Evolutionary conservation across 2,888 invertebrate species (phyloP), one percentile per base, ranked within the genome.

Genomic region (Hoplodrina ambigua): DNA sequence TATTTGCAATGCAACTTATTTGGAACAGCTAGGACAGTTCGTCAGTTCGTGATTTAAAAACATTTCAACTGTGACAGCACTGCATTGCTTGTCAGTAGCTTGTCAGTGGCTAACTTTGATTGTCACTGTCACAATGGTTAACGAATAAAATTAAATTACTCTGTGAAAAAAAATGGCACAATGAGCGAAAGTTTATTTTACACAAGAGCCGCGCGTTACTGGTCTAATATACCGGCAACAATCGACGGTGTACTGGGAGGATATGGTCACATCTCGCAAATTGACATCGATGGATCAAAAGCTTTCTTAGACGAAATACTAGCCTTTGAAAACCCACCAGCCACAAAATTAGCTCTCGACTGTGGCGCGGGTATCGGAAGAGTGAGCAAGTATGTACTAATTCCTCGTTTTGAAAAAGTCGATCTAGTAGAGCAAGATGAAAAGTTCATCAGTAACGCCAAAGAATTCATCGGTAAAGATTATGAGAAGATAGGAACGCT

Each of bases 291-390:
- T 79, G 98, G 98, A n/a, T 99, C 99, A 0, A 97, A 96, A 84
- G 91, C 94, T 55, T 99, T 99, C 93, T 94, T 99, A 41, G 97
- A 97, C 63, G 83, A 89, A 69, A 85, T 95, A 69, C 85, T 94
- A 67, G 78, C 85, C 17, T 85, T 84, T 2, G 96, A 97, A 69
- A 88, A 88, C 56, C 90, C 93, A 59, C 97, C 97, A 5, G 96
- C 94, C 0, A 97, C 94, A 63, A 92, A 94, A 57, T 94, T 96
- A 74, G 99, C 98, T 2, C 93, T 99, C 11, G 99, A 99, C 89
- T 99, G 99, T 92, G 99, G 99, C 6, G 98, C 99, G 19, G 99
- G 99, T 4, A 99, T 99, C 84, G 99, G 99, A 0, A 96, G 99
- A 84, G 97, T 99, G 53, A 98, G 98, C 2, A 98, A 98, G 90